Conservation (phyloP, 2,113 vertebrate genomes). For the Excalfactoria chinensis region DNA sequence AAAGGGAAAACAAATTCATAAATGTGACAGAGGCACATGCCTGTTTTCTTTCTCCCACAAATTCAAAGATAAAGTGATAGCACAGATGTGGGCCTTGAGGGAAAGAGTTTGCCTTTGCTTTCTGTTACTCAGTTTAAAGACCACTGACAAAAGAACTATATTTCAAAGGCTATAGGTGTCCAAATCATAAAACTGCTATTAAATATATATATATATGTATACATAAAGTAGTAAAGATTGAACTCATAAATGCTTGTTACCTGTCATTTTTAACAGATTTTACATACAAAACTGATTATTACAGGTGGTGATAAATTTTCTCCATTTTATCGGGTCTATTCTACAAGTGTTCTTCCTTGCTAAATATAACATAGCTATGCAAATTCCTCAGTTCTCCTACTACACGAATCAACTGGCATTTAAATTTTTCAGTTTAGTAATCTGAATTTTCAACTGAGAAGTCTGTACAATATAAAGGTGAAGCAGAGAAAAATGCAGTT, state of each 20-base stretch:
- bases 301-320: neutral
- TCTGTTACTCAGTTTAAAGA: neutral
- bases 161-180: neutral
- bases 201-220: neutral
- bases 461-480: neutral
- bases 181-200: neutral
- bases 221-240: neutral
- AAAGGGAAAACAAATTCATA: neutral
- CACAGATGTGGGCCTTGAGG: neutral
- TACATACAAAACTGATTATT: neutral
- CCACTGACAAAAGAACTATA: neutral
- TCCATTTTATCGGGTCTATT: neutral
- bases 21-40: accelerated
- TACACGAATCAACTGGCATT: neutral
- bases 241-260: neutral
- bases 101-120: neutral
- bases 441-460: neutral
- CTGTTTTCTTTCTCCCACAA: neutral
- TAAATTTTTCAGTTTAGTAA: neutral
- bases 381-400: neutral
- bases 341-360: neutral
- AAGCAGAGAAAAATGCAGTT: neutral
- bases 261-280: neutral
- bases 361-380: neutral
- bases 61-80: neutral